Base-by-base conservation (phyloP, 2,113 vertebrate genomes). In the Mirza zaza region DNA sequence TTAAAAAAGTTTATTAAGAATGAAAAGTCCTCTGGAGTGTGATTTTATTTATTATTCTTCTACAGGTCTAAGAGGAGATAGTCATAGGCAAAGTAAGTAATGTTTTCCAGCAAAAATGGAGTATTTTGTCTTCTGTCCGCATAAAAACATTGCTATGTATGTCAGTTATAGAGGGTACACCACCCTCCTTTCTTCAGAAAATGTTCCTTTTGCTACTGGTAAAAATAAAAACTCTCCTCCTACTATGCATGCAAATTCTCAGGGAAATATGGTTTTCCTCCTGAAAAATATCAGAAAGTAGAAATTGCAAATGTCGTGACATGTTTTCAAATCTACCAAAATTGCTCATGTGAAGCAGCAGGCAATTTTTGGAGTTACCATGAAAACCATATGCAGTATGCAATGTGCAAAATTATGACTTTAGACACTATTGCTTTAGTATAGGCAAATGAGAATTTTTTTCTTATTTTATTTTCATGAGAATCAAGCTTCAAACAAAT, bases 1-100 rank as follows among this genome's bases (percentile, higher is more conserved):
- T 92, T 52, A 57, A 29, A 95, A 63, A 95, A 45, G 6, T 90
- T 97, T 92, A 84, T 96, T 95, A 96, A 95, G 70, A 83, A 96
- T 77, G 21, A 95, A 97, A 97, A 90, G 55, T 84, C 84, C n/a
- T 95, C 23, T 90, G 36, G 36, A 91, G 29, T 75, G 87, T 89
- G n/a, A 45, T 52, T 94, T 95, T n/a, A 63, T 48, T 85, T 87
- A 20, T 88, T 87, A 92, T 94, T 95, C 96, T 83, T 20, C 55
- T 17, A 80, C 39, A 90, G 79, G 80, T 87, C 67, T 95, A 83
- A 89, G 27, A 90, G 25, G 39, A 39, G 10, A 82, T 65, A 96
- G 71, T 95, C 59, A 67, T 27, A 91, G 34, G 52, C 91, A 91
- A 90, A 91, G 48, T 79, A 89, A 63, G 21, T 82, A 85, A 86